Base-by-base conservation (phyloP, 2,113 vertebrate genomes). In the Hystrix cristata region DNA sequence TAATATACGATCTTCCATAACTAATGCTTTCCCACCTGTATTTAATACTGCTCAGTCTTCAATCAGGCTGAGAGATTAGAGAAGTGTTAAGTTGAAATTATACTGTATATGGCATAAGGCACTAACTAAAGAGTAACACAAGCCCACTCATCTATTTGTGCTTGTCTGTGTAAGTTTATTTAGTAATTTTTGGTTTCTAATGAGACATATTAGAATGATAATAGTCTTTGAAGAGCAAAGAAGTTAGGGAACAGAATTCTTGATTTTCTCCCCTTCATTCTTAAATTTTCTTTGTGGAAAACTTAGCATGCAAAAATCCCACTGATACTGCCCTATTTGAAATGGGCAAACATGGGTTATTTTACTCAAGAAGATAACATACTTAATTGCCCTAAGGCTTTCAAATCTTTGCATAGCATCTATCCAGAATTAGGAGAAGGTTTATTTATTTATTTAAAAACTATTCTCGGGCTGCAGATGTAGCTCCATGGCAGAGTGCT, bases 21-120 rank as follows among this genome's bases (percentile, higher is more conserved):
- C 21, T 0, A 82, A 60, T 67, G 79, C 5, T 46, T 95, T 90
- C 27, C 65, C 13, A 15, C 59, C 19, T 95, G 57, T 87, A 62
- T 90, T 96, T 93, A 93, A 86, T 78, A 55, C 48, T 69, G 46
- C 34, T 94, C 43, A 55, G 19, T 90, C 46, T 67, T 93, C 74
- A 85, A 76, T 95, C 55, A 67, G 25, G 48, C 43, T 79, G 43
- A 76, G 69, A 79, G 57, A 80, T 94, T 57, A 84, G 55, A 92
- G 64, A 80, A 65, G 65, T 23, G 3, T 72, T 74, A 72, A 43
- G 7, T 21, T 31, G 14, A 94, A 85, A 59, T 90, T 64, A 51
- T 21, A 81, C 55, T 55, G 16, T n/a, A 79, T 3, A 31, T 23
- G 46, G 46, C 27, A 76, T 38, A 21, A 89, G 95, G 51, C n/a